Percentiles rank a stretch among this genome's conserved stretches.
Conservation (phyloP, 2,797 vertebrate genomes). For the Phoebastria nigripes region DNA sequence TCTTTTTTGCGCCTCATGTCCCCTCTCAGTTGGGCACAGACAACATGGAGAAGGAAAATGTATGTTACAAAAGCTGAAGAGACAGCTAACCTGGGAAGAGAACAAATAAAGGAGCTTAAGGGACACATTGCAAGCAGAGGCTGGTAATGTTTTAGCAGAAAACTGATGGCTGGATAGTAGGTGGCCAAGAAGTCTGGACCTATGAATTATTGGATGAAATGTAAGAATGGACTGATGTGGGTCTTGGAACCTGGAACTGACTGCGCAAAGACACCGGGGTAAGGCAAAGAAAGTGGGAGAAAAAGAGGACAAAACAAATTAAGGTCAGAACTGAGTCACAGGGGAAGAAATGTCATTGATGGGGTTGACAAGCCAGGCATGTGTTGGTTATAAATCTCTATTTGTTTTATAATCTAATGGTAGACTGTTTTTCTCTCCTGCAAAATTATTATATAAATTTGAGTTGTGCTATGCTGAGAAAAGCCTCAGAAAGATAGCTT, state of each 20-base stretch:
- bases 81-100: neutral
- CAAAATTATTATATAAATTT: neutral
- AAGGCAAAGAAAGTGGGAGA: neutral
- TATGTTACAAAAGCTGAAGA: neutral
- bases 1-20: neutral
- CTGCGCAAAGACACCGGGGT: neutral
- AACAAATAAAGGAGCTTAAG: neutral
- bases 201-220: neutral
- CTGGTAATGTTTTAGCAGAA: neutral
- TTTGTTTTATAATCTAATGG: neutral
- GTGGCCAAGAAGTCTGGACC: neutral
- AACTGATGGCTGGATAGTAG: neutral
- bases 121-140: neutral
- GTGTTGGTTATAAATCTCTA: neutral
- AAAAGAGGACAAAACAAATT: neutral
- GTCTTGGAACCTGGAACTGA: neutral
- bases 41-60: neutral
- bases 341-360: neutral
- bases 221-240: neutral
- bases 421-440: neutral
- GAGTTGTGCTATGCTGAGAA: neutral
- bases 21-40: neutral
- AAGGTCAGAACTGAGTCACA: neutral
- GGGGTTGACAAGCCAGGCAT: neutral
- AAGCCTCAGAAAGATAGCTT: neutral